Evolutionary conservation across 2,113 vertebrate species (phyloP).

Genomic region (Aspiorhynchus laticeps): DNA sequence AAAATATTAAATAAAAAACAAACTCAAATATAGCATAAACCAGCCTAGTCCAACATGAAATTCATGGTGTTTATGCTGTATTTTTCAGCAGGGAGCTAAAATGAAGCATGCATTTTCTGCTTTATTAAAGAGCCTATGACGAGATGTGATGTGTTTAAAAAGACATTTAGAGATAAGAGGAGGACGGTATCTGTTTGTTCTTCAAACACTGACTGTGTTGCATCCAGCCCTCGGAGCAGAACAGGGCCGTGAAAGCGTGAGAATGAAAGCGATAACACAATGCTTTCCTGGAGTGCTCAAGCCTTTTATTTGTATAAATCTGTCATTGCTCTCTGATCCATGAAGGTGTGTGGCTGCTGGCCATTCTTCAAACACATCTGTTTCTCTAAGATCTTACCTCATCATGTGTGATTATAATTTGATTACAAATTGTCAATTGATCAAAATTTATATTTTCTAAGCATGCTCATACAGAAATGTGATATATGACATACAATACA

Average conservation of each 20-base stretch:
- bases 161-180: conserved; percentile 37
- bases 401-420: background rate
- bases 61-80: too few relatives aligned
- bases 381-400: background rate
- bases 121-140: conserved; percentile 6
- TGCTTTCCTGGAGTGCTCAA: conserved; percentile 6
- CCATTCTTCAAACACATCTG: background rate
- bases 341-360: background rate
- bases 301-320: conserved; percentile 33
- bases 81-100: too few relatives aligned
- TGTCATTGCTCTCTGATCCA: background rate
- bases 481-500: too few relatives aligned
- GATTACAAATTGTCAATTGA: too few relatives aligned
- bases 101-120: background rate
- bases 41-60: too few relatives aligned
- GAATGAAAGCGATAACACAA: conserved; percentile 9
- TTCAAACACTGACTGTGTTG: conserved; percentile 14
- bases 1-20: too few relatives aligned
- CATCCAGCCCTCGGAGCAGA: background rate
- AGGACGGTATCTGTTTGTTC: conserved; percentile 21
- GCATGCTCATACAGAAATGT: background rate
- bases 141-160: conserved; percentile 30
- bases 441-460: background rate
- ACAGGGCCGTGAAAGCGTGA: background rate
- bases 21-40: too few relatives aligned